Conservation (phyloP, 2,888 invertebrate genomes). For the Drosophila prolongata region DNA sequence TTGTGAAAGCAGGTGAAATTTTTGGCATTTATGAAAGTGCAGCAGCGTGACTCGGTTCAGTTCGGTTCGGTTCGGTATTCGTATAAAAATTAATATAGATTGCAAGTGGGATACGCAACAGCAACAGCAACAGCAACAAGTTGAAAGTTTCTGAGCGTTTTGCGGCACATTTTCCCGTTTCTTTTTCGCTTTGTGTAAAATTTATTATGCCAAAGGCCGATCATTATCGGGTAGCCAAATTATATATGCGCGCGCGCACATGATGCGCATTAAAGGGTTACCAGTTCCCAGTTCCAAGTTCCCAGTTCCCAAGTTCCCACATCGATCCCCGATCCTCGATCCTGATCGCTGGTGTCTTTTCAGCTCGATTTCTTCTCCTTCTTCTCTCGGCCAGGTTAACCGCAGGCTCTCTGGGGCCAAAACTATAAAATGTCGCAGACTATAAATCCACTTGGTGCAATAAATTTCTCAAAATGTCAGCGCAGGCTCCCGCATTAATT, state of each 20-base stretch:
- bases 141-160: constrained; percentile 66
- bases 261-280: constrained; percentile 80
- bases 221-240: constrained; percentile 82
- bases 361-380: background rate
- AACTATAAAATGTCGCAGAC: constrained; percentile 80
- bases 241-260: constrained; percentile 81
- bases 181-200: constrained; percentile 61
- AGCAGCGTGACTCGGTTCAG: constrained; percentile 66
- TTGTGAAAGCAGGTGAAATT: constrained; percentile 83
- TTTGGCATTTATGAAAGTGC: constrained; percentile 81
- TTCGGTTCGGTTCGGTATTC: constrained; percentile 29
- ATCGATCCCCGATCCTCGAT: constrained; percentile 12
- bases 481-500: constrained; percentile 82
- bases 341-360: background rate
- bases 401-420: constrained; percentile 65
- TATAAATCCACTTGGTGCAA: constrained; percentile 80
- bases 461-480: constrained; percentile 81
- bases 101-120: constrained; percentile 69
- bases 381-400: constrained; percentile 46
- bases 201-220: constrained; percentile 82
- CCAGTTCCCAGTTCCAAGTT: constrained; percentile 19
- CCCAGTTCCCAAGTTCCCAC: constrained; percentile 40
- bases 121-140: constrained; percentile 25
- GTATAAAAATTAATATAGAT: constrained; percentile 82
- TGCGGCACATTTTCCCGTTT: constrained; percentile 51